phyloP scores from a whole-genome alignment of 2,888 invertebrate species.

The Drosophila setosimentum region DNA sequence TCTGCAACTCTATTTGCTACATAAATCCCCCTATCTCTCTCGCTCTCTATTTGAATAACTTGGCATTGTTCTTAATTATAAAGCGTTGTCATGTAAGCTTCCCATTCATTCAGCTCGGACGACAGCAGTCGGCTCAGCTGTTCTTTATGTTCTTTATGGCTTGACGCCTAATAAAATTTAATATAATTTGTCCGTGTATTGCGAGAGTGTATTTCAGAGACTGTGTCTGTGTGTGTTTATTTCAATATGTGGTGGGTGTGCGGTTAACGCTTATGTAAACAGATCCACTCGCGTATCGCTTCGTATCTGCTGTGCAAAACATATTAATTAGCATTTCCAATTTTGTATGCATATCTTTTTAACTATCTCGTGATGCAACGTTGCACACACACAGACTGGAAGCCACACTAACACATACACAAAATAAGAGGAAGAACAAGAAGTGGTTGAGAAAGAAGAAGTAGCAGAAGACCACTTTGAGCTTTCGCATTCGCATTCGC shows the following conservation, averaged over 20 bases:
- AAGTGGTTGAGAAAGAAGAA: background rate
- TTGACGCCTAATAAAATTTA: conserved; percentile 82
- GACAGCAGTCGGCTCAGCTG: conserved; percentile 62
- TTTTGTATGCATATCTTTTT: conserved; percentile 77
- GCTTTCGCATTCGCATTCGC: conserved; percentile 31
- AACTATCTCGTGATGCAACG: conserved; percentile 79
- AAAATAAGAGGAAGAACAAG: background rate
- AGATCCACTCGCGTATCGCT: conserved; percentile 61
- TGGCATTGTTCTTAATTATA: conserved; percentile 79
- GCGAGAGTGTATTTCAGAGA: conserved; percentile 13
- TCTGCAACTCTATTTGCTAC: conserved; percentile 42
- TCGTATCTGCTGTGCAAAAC: conserved; percentile 78
- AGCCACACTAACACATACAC: background rate
- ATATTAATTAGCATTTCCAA: conserved; percentile 82
- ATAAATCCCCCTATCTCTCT: conserved; percentile 9
- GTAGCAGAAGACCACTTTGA: conserved; percentile 24
- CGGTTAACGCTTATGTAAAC: conserved; percentile 77
- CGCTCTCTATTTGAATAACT: conserved; percentile 64
- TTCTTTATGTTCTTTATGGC: conserved; percentile 80
- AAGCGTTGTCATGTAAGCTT: conserved; percentile 81
- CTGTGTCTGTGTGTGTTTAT: conserved; percentile 15
- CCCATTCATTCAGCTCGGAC: conserved; percentile 66
- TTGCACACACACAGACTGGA: conserved; percentile 60
- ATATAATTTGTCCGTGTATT: conserved; percentile 74
- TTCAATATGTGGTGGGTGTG: conserved; percentile 61